Base-by-base conservation (phyloP, 1,140 invertebrate genomes). In the Panagrolaimus sp. region DNA sequence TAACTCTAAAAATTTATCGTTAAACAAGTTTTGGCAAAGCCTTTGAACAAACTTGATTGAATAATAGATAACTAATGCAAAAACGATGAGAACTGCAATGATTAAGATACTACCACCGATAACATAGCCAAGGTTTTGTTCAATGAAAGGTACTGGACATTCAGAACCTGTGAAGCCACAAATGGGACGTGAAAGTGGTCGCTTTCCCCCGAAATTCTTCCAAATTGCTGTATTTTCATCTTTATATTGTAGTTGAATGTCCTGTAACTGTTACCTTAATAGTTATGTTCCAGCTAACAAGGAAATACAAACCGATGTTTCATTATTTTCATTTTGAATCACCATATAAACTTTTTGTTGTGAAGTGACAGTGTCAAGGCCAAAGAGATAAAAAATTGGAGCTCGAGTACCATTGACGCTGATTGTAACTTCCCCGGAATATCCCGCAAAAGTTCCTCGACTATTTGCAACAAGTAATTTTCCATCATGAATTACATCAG, bases 121-220 rank as follows among this genome's bases (percentile, higher is more conserved):
- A 0, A 43, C 43, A 44, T 57, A 57, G 1, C 51, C 51, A n/a
- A 57, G 51, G 20, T 57, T 25, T 20, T 25, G 27, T 20, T 57
- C 51, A 23, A 57, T n/a, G 5, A 57, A 57, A 0, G 51, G 51
- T 8, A 25, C 20, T 27, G 51, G 51, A 57, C 51, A 57, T 11
- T 20, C 51, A 4, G 51, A 57, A 1, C 51, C 51, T 2, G 20
- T 20, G 48, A 67, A 67, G 4, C 51, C 66, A 63, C 66, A 67
- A 63, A 61, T 31, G 11, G 66, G 66, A 1, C 25, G 16, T 0
- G 66, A 67, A 27, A 61, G 51, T 0, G 66, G 66, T 65, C 31
- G 46, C 4, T 67, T 38, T 9, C 66, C 66, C 5, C 43, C 43
- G 0, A 51, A 44, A 62, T 61, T 61, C 7, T 8, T 9, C 66